Evolutionary conservation across 2,113 vertebrate genomes (phyloP).

Genomic region (Colossoma macropomum): DNA sequence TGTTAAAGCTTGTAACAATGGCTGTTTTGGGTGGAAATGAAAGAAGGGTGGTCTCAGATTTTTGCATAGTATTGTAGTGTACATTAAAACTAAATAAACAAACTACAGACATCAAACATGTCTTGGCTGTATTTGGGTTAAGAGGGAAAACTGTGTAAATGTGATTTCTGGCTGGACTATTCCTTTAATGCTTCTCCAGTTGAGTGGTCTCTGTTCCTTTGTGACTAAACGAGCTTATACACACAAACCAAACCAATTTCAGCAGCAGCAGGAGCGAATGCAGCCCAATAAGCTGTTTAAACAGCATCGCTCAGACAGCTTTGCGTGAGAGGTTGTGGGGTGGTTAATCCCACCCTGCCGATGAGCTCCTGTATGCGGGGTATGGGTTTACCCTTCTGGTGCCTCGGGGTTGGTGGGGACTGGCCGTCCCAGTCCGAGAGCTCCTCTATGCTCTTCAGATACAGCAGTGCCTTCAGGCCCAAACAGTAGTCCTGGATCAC

Average conservation of each 20-base stretch:
- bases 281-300: conserved; percentile 25
- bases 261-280: conserved; percentile 26
- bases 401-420: conserved; percentile 83
- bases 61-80: no score
- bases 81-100: neutral
- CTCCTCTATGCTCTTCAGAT: conserved; percentile 86
- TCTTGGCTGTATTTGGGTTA: neutral
- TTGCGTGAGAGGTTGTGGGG: neutral
- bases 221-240: conserved; percentile 37
- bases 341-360: conserved; percentile 79
- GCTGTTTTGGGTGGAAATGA: no score
- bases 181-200: neutral
- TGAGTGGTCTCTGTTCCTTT: conserved; percentile 1
- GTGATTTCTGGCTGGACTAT: neutral
- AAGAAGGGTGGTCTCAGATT: no score
- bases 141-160: neutral
- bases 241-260: conserved; percentile 5
- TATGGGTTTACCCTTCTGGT: conserved; percentile 90
- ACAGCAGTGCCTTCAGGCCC: conserved; percentile 87
- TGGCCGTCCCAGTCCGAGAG: conserved; percentile 87
- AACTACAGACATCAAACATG: neutral
- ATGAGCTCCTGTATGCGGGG: conserved; percentile 78
- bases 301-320: conserved; percentile 33
- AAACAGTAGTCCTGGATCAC: conserved; percentile 86
- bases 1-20: no score